phyloP scores from a whole-genome alignment of 2,113 vertebrate genomes.

The Erpornis zantholeuca region DNA sequence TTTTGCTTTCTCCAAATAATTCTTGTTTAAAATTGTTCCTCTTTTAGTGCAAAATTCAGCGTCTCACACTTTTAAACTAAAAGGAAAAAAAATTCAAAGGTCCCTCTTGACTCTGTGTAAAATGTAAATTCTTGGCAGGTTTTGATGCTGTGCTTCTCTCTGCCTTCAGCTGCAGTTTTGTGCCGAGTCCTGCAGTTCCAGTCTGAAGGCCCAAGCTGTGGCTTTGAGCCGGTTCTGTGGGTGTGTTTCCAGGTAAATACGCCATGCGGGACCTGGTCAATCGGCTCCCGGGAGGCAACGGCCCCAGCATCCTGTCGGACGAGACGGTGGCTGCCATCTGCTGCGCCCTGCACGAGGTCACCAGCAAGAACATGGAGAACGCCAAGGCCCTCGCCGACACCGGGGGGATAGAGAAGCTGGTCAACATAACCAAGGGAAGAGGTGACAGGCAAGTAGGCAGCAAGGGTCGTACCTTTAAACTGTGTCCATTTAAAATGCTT shows the following conservation, averaged over 20 bases:
- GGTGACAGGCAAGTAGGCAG: slow-evolving; percentile 87
- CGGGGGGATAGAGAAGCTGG: slow-evolving; percentile 94
- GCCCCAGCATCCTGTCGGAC: slow-evolving; percentile 86
- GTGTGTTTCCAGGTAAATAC: slow-evolving; percentile 84
- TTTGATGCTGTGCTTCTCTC: background rate
- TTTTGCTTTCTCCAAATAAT: background rate
- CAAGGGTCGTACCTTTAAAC: background rate
- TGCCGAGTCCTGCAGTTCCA: background rate
- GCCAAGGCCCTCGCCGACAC: slow-evolving; percentile 96
- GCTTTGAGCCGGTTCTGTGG: background rate
- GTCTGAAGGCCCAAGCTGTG: too few species aligned
- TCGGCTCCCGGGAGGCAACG: slow-evolving; percentile 85
- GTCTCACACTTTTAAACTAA: background rate
- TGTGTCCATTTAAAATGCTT: background rate
- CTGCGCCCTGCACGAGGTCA: slow-evolving; percentile 96
- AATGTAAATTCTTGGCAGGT: background rate
- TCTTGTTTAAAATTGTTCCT: background rate
- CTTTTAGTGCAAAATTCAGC: background rate
- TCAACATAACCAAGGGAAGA: slow-evolving; percentile 95
- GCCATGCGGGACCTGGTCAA: slow-evolving; percentile 97
- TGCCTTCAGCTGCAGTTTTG: background rate
- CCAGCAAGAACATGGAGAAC: slow-evolving; percentile 98
- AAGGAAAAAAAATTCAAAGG: background rate
- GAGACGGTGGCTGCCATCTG: slow-evolving; percentile 95
- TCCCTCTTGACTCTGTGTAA: background rate